Conservation (phyloP, 1,140 invertebrate genomes). For the Meteorus sp. region DNA sequence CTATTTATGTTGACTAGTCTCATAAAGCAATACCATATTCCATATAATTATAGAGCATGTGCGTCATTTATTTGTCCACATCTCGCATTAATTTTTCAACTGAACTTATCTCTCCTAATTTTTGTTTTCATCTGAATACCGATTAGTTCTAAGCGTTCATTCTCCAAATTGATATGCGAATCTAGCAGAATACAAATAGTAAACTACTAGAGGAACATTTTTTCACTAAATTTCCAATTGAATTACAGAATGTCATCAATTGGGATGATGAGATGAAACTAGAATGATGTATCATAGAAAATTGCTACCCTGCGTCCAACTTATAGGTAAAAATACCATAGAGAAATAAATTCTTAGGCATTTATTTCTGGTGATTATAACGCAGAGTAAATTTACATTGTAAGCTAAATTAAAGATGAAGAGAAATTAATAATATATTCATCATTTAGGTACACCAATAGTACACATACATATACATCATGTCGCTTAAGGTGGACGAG, state of each 20-base stretch:
- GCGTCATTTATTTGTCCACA: too few relatives aligned
- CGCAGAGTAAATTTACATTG: neutral
- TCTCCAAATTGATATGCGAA: too few relatives aligned
- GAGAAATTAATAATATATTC: slow-evolving; percentile 25
- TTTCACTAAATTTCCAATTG: too few relatives aligned
- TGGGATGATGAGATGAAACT: too few relatives aligned
- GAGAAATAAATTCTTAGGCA: slow-evolving; percentile 2
- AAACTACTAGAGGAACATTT: too few relatives aligned
- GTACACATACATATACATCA: slow-evolving; percentile 38
- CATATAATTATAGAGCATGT: too few relatives aligned
- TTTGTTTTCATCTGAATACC: too few relatives aligned
- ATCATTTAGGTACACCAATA: slow-evolving; percentile 37
- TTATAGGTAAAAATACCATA: neutral
- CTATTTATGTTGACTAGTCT: slow-evolving; percentile 2
- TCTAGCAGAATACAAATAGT: too few relatives aligned
- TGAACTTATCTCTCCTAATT: too few relatives aligned
- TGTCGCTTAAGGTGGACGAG: slow-evolving; percentile 33
- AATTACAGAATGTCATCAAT: too few relatives aligned
- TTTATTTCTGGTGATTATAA: slow-evolving; percentile 2
- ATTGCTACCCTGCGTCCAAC: neutral
- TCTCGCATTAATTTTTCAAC: neutral
- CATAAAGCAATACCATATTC: neutral
- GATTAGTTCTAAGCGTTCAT: too few relatives aligned
- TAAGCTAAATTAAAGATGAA: slow-evolving; percentile 15
- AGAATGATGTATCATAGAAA: too few relatives aligned